Evolutionary conservation across 2,797 vertebrate species (phyloP).

Genomic region (Hoplostethus mediterraneus): DNA sequence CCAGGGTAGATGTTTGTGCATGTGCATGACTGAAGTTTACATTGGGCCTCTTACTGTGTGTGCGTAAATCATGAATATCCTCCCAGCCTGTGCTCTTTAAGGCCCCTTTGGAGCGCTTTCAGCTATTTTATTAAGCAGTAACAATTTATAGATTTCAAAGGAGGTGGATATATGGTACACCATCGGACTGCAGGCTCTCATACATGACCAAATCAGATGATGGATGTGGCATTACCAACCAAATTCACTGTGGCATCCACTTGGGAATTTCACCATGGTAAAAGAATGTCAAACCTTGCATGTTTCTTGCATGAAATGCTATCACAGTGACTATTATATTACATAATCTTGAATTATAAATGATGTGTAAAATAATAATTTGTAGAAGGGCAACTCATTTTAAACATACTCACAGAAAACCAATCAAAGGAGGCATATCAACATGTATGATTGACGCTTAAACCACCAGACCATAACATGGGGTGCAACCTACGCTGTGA

Average conservation of each 20-base stretch:
- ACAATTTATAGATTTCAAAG: constrained; percentile 72
- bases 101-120: constrained; percentile 72
- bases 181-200: constrained; percentile 46
- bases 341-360: constrained; percentile 45
- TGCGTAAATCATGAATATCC: constrained; percentile 79
- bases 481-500: constrained; percentile 27
- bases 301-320: constrained; percentile 40
- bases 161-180: constrained; percentile 61
- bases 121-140: constrained; percentile 80
- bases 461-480: constrained; percentile 43
- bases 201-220: constrained; percentile 67
- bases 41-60: constrained; percentile 51
- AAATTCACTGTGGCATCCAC: constrained; percentile 69
- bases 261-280: constrained; percentile 50
- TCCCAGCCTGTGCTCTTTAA: constrained; percentile 54
- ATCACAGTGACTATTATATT: constrained; percentile 32
- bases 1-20: constrained; percentile 72
- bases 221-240: constrained; percentile 75
- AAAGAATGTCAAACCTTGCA: constrained; percentile 33
- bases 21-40: constrained; percentile 67
- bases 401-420: neutral
- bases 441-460: constrained; percentile 43
- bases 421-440: constrained; percentile 35
- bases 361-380: constrained; percentile 12
- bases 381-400: neutral